These are phyloP conservation scores for Ennomos quercinarius DNA, from an alignment of 2,888 invertebrate species.

Conservation along the genomic window DNA sequence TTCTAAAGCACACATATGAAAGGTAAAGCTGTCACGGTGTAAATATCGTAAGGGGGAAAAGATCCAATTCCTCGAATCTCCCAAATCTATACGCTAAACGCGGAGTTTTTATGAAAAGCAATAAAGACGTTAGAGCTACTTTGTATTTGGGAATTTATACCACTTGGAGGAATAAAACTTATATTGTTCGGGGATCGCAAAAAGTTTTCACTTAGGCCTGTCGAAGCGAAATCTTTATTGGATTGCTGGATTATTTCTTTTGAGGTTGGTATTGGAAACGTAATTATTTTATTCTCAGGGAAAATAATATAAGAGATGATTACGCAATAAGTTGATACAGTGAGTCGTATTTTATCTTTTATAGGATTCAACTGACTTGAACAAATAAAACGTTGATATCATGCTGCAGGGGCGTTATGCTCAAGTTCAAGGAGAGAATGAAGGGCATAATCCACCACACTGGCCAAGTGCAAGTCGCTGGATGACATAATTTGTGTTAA, in stretches of 20 bases:
- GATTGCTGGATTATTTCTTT: slow-evolving; percentile 78
- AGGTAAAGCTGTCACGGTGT: slow-evolving; percentile 51
- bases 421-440: too few species aligned
- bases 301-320: slow-evolving; percentile 63
- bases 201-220: slow-evolving; percentile 81
- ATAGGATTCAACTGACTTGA: background rate
- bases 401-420: too few species aligned
- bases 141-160: slow-evolving; percentile 84
- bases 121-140: slow-evolving; percentile 84
- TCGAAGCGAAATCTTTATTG: slow-evolving; percentile 81
- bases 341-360: background rate
- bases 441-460: too few species aligned
- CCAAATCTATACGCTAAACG: slow-evolving; percentile 74
- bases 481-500: too few species aligned
- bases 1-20: slow-evolving; percentile 40
- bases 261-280: slow-evolving; percentile 56
- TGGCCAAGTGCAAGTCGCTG: too few species aligned
- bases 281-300: slow-evolving; percentile 43
- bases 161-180: slow-evolving; percentile 82
- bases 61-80: slow-evolving; percentile 61
- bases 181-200: slow-evolving; percentile 80
- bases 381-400: too few species aligned
- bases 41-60: slow-evolving; percentile 52
- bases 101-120: slow-evolving; percentile 81
- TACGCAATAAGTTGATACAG: slow-evolving; percentile 27